Evolutionary conservation across 1,140 invertebrate genomes (phyloP).

Genomic region (Drosophila orosa): DNA sequence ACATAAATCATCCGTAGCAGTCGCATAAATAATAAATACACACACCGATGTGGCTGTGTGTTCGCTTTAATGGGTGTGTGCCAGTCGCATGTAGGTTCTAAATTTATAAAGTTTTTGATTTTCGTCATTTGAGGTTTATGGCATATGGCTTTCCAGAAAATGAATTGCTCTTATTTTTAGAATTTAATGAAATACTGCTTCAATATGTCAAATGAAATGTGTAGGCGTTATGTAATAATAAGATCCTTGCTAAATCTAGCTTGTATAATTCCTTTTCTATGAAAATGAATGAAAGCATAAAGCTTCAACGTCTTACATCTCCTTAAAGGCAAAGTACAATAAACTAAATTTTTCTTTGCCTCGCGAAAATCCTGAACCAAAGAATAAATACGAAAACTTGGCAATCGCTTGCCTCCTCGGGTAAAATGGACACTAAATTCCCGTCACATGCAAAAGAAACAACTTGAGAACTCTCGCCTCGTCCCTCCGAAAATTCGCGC

Average conservation of each 20-base stretch:
- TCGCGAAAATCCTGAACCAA: constrained; percentile 1
- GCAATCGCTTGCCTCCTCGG: not conserved
- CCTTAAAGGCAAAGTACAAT: not conserved
- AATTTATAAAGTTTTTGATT: constrained; percentile 13
- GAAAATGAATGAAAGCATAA: not conserved
- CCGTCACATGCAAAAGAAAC: constrained; percentile 46
- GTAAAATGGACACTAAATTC: constrained; percentile 44
- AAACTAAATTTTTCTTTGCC: not conserved
- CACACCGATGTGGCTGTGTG: not conserved
- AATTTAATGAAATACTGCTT: not conserved
- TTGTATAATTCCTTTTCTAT: not conserved
- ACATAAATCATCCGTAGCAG: constrained; percentile 50
- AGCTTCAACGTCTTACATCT: not conserved
- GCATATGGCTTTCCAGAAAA: not conserved
- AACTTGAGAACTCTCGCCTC: constrained; percentile 6
- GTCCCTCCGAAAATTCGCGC: constrained; percentile 6
- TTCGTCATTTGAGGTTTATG: constrained; percentile 2
- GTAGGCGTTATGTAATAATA: not conserved
- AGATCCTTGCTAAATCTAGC: not conserved
- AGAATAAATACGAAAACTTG: constrained; percentile 21
- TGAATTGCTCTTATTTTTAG: not conserved
- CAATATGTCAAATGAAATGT: not conserved
- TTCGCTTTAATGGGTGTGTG: not conserved
- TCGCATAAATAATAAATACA: constrained; percentile 51
- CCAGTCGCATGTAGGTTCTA: constrained; percentile 7